phyloP scores from a whole-genome alignment of 1,140 invertebrate genomes.

The Laupala kohalensis region DNA sequence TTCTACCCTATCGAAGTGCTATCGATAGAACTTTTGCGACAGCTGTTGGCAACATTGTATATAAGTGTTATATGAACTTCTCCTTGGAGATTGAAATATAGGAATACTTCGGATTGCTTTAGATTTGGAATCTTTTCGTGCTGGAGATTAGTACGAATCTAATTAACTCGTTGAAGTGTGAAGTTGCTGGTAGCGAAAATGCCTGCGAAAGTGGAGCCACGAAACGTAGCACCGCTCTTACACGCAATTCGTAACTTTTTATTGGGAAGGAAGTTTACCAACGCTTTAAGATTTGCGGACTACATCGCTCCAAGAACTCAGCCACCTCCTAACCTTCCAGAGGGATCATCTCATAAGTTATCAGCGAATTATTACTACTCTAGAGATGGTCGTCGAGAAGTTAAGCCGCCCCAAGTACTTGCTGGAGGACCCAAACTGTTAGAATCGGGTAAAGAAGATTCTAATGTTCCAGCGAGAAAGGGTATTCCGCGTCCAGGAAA shows the following conservation, averaged over 20 bases:
- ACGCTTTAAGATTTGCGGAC: constrained; percentile 19
- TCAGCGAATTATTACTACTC: constrained; percentile 30
- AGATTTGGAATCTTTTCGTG: too few relatives aligned
- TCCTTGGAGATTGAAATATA: too few relatives aligned
- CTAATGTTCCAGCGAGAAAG: not conserved
- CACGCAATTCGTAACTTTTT: constrained; percentile 4
- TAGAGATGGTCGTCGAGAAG: constrained; percentile 28
- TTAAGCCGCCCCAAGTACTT: constrained; percentile 24
- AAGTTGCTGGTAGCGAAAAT: too few relatives aligned
- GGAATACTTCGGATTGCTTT: too few relatives aligned
- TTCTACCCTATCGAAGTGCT: too few relatives aligned
- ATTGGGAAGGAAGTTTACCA: constrained; percentile 16
- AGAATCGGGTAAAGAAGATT: not conserved
- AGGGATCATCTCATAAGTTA: constrained; percentile 27
- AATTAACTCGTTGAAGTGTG: too few relatives aligned
- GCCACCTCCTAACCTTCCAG: constrained; percentile 28
- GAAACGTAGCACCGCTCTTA: constrained; percentile 7
- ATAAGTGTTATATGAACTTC: too few relatives aligned
- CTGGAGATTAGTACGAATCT: too few relatives aligned
- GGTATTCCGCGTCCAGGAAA: not conserved
- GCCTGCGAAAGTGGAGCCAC: too few relatives aligned
- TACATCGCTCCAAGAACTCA: constrained; percentile 22
- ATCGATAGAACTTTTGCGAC: too few relatives aligned
- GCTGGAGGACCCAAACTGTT: constrained; percentile 5
- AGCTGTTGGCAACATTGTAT: too few relatives aligned